A percentile compares a stretch with the other conserved stretches of the same genome.
Evolutionary conservation across 2,888 invertebrate species (phyloP).

Genomic region (Agriotes lineatus): DNA sequence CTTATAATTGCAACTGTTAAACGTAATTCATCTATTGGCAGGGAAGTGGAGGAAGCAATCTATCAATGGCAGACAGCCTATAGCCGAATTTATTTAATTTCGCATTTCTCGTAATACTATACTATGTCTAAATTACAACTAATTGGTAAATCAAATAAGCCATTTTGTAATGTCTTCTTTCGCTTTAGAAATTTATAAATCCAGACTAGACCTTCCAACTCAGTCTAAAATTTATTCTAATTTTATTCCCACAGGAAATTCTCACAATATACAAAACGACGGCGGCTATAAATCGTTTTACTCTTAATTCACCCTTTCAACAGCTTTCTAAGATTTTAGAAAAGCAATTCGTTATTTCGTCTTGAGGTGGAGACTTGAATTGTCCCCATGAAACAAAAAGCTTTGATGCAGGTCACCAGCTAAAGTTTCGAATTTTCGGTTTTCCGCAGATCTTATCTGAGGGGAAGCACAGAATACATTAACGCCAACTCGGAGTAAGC

Average conservation of each 20-base stretch:
- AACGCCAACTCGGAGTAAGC: constrained; percentile 23
- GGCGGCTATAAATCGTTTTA: neutral
- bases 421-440: neutral
- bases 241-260: neutral
- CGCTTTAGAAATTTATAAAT: too few species aligned
- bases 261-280: neutral
- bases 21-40: too few species aligned
- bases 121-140: too few species aligned
- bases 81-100: too few species aligned
- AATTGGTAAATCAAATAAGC: too few species aligned
- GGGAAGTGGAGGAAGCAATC: too few species aligned
- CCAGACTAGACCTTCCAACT: too few species aligned
- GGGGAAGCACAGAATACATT: constrained; percentile 29
- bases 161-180: too few species aligned
- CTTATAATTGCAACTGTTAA: neutral
- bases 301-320: neutral
- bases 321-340: constrained; percentile 1
- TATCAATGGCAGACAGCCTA: too few species aligned
- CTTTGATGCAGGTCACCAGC: neutral
- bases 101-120: too few species aligned
- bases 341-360: neutral
- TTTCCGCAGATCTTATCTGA: constrained; percentile 28
- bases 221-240: neutral
- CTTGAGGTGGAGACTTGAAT: neutral
- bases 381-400: neutral